Base-by-base conservation (phyloP, 2,888 invertebrate genomes). In the Stenchaetothrips biformis region DNA sequence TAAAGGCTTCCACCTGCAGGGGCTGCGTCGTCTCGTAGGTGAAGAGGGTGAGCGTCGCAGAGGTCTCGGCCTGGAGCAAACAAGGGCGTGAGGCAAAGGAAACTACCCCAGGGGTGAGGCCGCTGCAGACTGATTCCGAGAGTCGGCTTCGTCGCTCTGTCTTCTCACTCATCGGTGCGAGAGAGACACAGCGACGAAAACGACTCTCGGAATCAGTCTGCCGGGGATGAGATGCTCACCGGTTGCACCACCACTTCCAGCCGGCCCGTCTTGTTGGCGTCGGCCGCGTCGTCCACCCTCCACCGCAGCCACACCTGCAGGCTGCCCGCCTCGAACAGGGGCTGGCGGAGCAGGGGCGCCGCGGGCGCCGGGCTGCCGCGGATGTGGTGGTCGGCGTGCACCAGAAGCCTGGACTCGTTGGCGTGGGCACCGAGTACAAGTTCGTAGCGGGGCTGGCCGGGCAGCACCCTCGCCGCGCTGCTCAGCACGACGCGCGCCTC, bases 1-100 rank as follows among this genome's bases (percentile, higher is more conserved):
- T 67, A 21, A 67, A 67, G n/a, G 67, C 21, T 21, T 67, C 67
- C 67, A 67, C n/a, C 67, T 67, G 67, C n/a, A 67, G 18, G 67
- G 67, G 67, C 67, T 67, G 18, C n/a, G n/a, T 67, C n/a, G 67
- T 67, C n/a, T 18, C 21, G 67, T 67, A 67, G 67, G 8, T 67
- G 67, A 67, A 67, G 67, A 67, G 67, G n/a, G 21, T 18, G n/a
- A 67, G 67, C 7, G n/a, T 18, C 21, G 67, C 21, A 2, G n/a
- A n/a, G n/a, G n/a, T 9, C 7, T 21, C 67, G n/a, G 67, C 67
- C 67, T 67, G 21, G n/a, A n/a, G n/a, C 53, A 7, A 53, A 53
- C 53, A 53, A 53, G 2, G 53, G 53, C 9, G 53, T 53, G 53
- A 13, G 53, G 53, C 53, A 37, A 4, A 4, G 37, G 2, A 37